These are phyloP conservation scores for Tolmerus cingulatus DNA, from an alignment of 2,888 invertebrate genomes.

Conservation along the genomic window DNA sequence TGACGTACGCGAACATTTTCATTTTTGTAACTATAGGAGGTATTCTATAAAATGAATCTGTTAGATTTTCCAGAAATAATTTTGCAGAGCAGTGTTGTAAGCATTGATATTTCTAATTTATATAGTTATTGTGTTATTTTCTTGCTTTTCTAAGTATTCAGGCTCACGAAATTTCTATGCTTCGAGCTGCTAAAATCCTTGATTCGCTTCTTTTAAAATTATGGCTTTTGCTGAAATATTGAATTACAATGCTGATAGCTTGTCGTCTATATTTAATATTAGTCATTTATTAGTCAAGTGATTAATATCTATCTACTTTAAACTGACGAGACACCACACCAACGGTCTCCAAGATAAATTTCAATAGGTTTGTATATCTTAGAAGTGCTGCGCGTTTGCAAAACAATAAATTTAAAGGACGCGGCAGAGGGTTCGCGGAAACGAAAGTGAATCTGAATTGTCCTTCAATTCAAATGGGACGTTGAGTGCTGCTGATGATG, in stretches of 20 bases:
- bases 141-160: too few relatives aligned
- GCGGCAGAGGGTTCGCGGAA: background rate
- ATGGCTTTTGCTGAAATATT: background rate
- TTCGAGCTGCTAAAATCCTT: too few relatives aligned
- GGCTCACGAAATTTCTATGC: too few relatives aligned
- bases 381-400: background rate
- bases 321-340: background rate
- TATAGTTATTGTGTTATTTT: too few relatives aligned
- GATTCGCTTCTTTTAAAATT: background rate
- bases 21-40: too few relatives aligned
- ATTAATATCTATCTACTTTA: background rate
- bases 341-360: background rate
- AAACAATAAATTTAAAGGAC: background rate
- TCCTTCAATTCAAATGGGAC: background rate
- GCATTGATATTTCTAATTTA: too few relatives aligned
- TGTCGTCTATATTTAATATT: background rate
- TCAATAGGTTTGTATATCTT: background rate
- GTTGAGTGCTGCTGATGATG: background rate
- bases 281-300: background rate
- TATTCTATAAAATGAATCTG: too few relatives aligned
- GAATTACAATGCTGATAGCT: background rate
- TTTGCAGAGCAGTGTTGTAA: too few relatives aligned
- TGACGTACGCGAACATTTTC: too few relatives aligned
- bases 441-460: background rate
- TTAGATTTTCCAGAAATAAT: too few relatives aligned